Percentiles rank a stretch among this genome's conserved stretches.
phyloP scores from a whole-genome alignment of 2,888 invertebrate genomes.

The Blastobasis adustella region DNA sequence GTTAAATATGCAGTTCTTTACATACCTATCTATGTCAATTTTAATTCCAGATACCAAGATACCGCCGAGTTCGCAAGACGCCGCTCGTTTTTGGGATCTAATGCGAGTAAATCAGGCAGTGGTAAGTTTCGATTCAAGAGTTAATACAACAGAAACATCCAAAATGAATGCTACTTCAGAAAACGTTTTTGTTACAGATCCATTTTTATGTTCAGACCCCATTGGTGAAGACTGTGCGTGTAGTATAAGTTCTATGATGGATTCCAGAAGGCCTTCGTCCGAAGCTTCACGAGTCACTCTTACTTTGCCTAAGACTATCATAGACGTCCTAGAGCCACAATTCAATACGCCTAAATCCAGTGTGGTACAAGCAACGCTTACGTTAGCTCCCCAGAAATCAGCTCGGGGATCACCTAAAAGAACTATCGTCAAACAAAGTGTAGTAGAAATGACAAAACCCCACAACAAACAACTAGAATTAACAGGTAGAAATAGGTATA shows the following conservation, averaged over 20 bases:
- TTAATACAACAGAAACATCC: not conserved
- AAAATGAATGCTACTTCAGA: no score
- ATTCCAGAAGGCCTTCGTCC: constrained; percentile 75
- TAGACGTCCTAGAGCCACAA: constrained; percentile 74
- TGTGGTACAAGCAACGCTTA: constrained; percentile 78
- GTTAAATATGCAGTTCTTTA: not conserved
- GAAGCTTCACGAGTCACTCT: constrained; percentile 72
- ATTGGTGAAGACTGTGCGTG: constrained; percentile 79
- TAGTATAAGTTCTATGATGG: constrained; percentile 78
- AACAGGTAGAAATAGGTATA: constrained; percentile 66
- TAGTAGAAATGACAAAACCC: constrained; percentile 53
- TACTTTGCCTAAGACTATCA: constrained; percentile 67
- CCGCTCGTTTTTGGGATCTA: constrained; percentile 72
- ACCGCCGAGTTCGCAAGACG: constrained; percentile 82
- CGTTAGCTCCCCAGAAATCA: constrained; percentile 76
- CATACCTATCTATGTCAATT: constrained; percentile 1
- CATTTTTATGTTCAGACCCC: constrained; percentile 69
- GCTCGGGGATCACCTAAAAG: constrained; percentile 61
- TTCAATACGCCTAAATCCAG: constrained; percentile 69
- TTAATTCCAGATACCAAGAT: constrained; percentile 78
- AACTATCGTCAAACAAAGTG: constrained; percentile 61
- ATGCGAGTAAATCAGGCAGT: constrained; percentile 76
- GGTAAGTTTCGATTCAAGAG: constrained; percentile 49
- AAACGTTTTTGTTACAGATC: constrained; percentile 52
- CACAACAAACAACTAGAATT: constrained; percentile 64